Evolutionary conservation across 2,888 invertebrate species (phyloP), one percentile per base, ranked within the genome.

Genomic region (Trissoscelio sp.): DNA sequence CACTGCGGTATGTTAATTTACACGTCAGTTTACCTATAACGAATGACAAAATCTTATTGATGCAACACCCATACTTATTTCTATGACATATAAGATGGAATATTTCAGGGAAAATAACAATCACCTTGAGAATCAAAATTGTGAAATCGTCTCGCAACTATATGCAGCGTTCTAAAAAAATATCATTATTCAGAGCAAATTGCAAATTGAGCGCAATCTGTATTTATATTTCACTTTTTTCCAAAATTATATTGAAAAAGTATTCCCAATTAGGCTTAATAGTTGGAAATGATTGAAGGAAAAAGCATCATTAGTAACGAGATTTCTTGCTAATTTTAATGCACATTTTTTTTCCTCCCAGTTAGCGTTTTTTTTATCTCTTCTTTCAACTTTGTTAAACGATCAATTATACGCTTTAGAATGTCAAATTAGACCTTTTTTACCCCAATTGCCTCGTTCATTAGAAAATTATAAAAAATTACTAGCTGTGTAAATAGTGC

Each of bases 41-140:
- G 66, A 79, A 73, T 79, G 79, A 79, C 79, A 73, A 79, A 79
- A 79, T 79, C 72, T 72, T 20, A 72, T 70, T 70, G 73, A 73
- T 67, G 79, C 79, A 79, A 79, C 73, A 79, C 73, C 79, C 73
- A 58, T 79, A 79, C 58, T 79, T 79, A 73, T 79, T 67, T 79
- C 73, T 62, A 67, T 58, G 79, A 79, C 79, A 78, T 60, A 70
- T 42, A 53, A 67, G 79, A 79, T 39, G n/a, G 79, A 51, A 73
- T 79, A 73, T 73, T 34, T 58, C 70, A 62, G 48, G 69, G 58
- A 66, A 74, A 55, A 74, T 74, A 62, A 79, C 79, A 79, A 79
- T 60, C 67, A 69, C 79, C 73, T 74, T 74, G 48, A 14, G 62
- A 79, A 34, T 74, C 79, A 74, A 80, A 80, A 80, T 80, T 80